These are phyloP conservation scores for Caenorhabditis parvicauda DNA, from an alignment of 2,888 invertebrate species.

Conservation along the genomic window DNA sequence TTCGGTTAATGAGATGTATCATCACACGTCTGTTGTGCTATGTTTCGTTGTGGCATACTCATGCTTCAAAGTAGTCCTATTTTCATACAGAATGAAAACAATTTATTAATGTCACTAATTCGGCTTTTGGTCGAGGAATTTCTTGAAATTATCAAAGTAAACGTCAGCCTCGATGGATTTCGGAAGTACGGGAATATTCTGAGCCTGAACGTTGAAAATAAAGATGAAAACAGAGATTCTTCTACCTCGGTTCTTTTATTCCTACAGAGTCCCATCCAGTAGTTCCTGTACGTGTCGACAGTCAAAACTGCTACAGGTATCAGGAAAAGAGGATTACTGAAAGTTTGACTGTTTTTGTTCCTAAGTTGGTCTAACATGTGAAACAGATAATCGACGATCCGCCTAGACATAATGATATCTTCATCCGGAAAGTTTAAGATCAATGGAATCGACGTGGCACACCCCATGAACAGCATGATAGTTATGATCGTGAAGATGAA, in stretches of 20 bases:
- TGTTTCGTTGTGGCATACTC: too few species aligned
- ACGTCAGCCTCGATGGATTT: conserved; percentile 16
- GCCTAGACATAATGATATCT: conserved; percentile 9
- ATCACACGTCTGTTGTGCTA: too few species aligned
- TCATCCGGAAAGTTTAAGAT: conserved; percentile 12
- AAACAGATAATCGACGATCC: conserved; percentile 23
- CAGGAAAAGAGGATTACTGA: conserved; percentile 22
- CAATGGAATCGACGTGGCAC: conserved; percentile 21
- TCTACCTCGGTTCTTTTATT: neutral
- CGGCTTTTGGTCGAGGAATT: conserved; percentile 12
- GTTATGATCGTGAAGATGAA: conserved; percentile 18
- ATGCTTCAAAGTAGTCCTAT: too few species aligned
- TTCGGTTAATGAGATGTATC: too few species aligned
- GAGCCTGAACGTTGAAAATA: too few species aligned
- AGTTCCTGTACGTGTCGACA: conserved; percentile 22
- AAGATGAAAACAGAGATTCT: conserved; percentile 9
- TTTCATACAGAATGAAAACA: too few species aligned
- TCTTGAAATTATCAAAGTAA: conserved; percentile 24
- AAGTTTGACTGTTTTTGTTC: too few species aligned
- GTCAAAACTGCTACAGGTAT: conserved; percentile 19
- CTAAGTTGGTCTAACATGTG: conserved; percentile 11
- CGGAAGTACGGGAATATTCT: conserved; percentile 11
- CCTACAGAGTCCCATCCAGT: neutral
- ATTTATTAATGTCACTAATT: too few species aligned
- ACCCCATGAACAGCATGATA: conserved; percentile 20